These are phyloP conservation scores for Falco biarmicus DNA, from an alignment of 2,797 vertebrate genomes.

Conservation along the genomic window DNA sequence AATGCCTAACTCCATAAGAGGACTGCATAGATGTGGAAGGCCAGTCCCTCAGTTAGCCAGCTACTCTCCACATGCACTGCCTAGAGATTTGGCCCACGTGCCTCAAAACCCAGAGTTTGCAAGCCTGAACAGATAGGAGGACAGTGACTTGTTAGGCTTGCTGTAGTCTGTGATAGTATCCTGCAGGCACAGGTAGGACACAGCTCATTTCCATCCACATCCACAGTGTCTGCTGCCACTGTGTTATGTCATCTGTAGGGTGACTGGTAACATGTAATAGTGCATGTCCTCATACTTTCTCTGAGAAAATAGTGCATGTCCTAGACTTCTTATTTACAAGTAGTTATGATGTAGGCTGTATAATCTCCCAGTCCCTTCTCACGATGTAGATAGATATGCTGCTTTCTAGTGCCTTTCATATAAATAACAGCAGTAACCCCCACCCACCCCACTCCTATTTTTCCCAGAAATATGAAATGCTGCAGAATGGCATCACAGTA, in stretches of 20 bases:
- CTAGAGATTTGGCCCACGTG: neutral
- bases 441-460: rapidly evolving
- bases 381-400: neutral
- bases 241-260: neutral
- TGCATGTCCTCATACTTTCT: neutral
- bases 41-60: neutral
- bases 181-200: rapidly evolving
- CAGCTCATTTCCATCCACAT: neutral
- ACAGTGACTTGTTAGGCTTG: neutral
- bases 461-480: neutral
- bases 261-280: neutral
- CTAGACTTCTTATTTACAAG: neutral
- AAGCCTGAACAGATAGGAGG: neutral
- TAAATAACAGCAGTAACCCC: neutral
- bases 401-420: neutral
- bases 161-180: neutral
- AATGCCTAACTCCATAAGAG: neutral
- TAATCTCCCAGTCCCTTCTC: neutral
- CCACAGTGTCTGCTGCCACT: neutral
- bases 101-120: neutral
- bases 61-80: neutral
- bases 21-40: neutral
- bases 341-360: neutral
- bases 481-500: neutral
- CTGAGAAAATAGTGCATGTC: neutral